These are phyloP conservation scores for Drosophila paulistorum DNA, from an alignment of 1,140 invertebrate species.

Conservation along the genomic window DNA sequence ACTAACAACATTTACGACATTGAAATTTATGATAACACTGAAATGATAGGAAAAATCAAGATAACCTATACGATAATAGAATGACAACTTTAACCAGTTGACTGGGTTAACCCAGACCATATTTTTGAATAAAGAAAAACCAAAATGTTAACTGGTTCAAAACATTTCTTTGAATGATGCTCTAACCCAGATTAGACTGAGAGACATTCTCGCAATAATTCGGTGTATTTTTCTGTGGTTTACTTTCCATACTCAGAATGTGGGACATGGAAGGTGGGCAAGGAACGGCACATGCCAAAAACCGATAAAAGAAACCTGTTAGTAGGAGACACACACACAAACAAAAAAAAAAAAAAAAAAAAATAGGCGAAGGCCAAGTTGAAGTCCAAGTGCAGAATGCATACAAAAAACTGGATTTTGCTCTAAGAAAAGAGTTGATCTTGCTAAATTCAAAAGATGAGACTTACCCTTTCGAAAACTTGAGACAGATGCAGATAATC, in stretches of 20 bases:
- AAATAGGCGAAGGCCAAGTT: slow-evolving; percentile 73
- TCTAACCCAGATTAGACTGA: neutral
- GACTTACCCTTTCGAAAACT: slow-evolving; percentile 12
- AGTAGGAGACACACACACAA: slow-evolving; percentile 24
- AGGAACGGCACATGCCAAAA: slow-evolving; percentile 53
- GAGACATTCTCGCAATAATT: slow-evolving; percentile 15
- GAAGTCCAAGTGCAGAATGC: slow-evolving; percentile 11
- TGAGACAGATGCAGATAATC: neutral
- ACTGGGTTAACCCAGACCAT: no score
- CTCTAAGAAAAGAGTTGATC: slow-evolving; percentile 20
- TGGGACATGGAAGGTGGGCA: slow-evolving; percentile 47
- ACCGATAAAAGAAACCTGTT: slow-evolving; percentile 47
- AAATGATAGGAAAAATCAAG: no score
- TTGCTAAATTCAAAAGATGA: neutral
- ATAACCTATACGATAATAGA: no score
- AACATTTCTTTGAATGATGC: neutral
- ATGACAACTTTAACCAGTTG: no score
- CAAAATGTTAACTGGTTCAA: no score
- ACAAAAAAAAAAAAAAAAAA: no score
- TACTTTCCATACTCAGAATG: slow-evolving; percentile 58
- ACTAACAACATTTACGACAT: neutral
- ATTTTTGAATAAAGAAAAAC: no score
- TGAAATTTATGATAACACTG: neutral
- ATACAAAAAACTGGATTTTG: slow-evolving; percentile 17
- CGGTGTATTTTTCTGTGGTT: slow-evolving; percentile 34